Base-by-base conservation (phyloP, 2,888 invertebrate genomes). In the Portevinia maculata region DNA sequence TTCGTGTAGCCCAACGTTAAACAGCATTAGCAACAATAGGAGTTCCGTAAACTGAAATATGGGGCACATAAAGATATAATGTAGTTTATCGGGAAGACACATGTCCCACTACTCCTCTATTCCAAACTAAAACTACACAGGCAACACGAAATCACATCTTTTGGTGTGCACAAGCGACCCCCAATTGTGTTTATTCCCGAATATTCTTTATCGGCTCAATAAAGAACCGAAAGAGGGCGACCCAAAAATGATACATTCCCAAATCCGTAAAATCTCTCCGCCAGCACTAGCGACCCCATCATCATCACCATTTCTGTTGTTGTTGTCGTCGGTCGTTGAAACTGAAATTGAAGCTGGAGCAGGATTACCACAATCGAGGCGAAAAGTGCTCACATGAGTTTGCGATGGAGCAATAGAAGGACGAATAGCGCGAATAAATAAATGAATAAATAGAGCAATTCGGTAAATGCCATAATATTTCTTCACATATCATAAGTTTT, bases 401-500 rank as follows among this genome's bases (percentile, higher is more conserved):
- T 50, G 48, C 52, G 24, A 3, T 19, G 62, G 13, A 44, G 46
- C 39, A 71, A 21, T 24, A 34, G 53, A n/a, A 48, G 32, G 70
- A 57, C 62, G 70, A 70, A 74, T 64, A 76, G 48, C 41, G 67
- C 44, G 78, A 65, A 83, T 73, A 79, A 84, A 84, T 85, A 85
- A 85, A 85, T 85, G 85, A 85, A 85, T 85, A 86, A 85, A 86
- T 85, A 85, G 84, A 85, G 85, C 86, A 85, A 86, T 86, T 85
- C 84, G 74, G 85, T 85, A 85, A 86, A 85, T 86, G 88, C 88
- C 87, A 87, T 88, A 88, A 88, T 88, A 88, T 89, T 90, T 90
- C 86, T 90, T 90, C 89, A 90, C 90, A 90, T 90, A 87, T 89
- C 90, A 90, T 90, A 90, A 90, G 89, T 89, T 90, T 90, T 90